Evolutionary conservation across 2,888 invertebrate genomes (phyloP).

Genomic region (Ashinkailepas kermadecensis): DNA sequence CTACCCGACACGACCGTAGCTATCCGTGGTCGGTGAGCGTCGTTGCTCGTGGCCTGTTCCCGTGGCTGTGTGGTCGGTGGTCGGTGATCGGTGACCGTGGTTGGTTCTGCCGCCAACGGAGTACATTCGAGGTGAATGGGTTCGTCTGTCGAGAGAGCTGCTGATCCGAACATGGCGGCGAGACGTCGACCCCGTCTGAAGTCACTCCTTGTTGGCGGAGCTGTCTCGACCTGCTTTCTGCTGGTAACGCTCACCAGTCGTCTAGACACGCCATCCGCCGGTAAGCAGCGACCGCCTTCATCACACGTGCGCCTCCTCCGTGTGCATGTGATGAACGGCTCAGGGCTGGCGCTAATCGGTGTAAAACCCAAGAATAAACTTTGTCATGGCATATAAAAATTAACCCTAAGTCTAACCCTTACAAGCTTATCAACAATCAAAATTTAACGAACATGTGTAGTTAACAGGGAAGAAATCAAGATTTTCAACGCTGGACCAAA

Average conservation of each 20-base stretch:
- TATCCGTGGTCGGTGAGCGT: too few relatives aligned
- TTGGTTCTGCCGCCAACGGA: too few relatives aligned
- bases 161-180: not conserved
- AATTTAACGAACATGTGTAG: too few relatives aligned
- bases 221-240: not conserved
- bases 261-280: not conserved
- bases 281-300: not conserved
- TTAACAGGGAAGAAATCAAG: too few relatives aligned
- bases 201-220: not conserved
- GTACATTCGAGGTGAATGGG: too few relatives aligned
- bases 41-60: too few relatives aligned
- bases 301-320: too few relatives aligned
- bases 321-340: not conserved
- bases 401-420: not conserved
- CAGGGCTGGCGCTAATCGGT: not conserved
- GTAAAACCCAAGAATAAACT: not conserved
- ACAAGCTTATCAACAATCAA: not conserved
- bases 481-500: too few relatives aligned
- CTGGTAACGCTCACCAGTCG: not conserved
- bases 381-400: not conserved
- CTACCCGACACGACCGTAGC: too few relatives aligned
- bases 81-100: too few relatives aligned
- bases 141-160: too few relatives aligned
- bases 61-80: too few relatives aligned
- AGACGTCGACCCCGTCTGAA: not conserved